Conservation (phyloP, 2,888 invertebrate genomes). For the Oscheius sp. region DNA sequence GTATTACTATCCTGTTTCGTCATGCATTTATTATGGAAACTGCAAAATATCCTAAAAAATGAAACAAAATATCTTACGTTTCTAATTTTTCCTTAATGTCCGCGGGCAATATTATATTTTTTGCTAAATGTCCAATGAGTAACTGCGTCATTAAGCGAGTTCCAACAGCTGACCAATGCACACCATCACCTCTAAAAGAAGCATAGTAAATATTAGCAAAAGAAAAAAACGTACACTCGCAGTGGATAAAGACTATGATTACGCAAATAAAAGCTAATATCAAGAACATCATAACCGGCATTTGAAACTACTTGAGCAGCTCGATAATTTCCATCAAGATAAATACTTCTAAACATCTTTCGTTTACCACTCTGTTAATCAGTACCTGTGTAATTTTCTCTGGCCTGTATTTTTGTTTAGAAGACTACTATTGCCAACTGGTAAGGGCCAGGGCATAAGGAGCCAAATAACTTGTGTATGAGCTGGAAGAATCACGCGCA, state of each 20-base stretch:
- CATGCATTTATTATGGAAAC: neutral
- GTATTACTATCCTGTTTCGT: neutral
- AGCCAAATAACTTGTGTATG: constrained; percentile 41
- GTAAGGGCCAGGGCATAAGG: constrained; percentile 30
- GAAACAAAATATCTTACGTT: neutral
- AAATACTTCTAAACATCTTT: constrained; percentile 41
- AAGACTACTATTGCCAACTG: neutral
- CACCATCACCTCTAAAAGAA: constrained; percentile 47
- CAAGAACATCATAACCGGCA: constrained; percentile 57
- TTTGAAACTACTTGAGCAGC: constrained; percentile 49
- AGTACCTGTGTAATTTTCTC: constrained; percentile 16
- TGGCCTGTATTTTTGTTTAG: neutral
- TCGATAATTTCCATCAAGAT: constrained; percentile 52
- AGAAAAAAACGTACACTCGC: constrained; percentile 38
- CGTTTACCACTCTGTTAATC: neutral
- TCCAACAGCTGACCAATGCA: constrained; percentile 44
- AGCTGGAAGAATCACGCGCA: constrained; percentile 40
- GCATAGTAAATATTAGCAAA: neutral
- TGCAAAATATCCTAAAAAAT: neutral
- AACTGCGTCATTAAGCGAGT: constrained; percentile 51
- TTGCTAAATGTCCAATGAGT: constrained; percentile 45
- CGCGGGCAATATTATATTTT: constrained; percentile 16
- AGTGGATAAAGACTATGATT: constrained; percentile 42
- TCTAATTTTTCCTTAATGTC: constrained; percentile 19
- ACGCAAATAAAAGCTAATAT: constrained; percentile 50